Conservation (phyloP, 1,140 invertebrate species). For the Megalonaias nervosa region DNA sequence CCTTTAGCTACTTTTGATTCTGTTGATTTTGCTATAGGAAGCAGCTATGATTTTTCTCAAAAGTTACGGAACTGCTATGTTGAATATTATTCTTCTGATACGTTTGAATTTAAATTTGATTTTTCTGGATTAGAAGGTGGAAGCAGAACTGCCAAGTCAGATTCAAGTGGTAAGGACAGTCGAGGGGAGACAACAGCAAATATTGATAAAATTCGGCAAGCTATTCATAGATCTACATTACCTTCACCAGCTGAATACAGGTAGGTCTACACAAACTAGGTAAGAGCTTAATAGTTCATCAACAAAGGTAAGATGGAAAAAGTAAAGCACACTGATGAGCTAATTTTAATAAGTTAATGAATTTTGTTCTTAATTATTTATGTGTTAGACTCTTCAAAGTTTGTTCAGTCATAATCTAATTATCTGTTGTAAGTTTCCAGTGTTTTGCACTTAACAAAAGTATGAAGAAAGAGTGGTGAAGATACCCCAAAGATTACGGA, state of each 20-base stretch:
- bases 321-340: too few relatives aligned
- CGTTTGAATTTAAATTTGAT: constrained; percentile 59
- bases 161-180: constrained; percentile 27
- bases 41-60: constrained; percentile 40
- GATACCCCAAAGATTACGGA: too few relatives aligned
- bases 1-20: constrained; percentile 56
- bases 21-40: constrained; percentile 48
- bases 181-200: constrained; percentile 19
- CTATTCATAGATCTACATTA: constrained; percentile 13
- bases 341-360: too few relatives aligned
- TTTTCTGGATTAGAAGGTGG: constrained; percentile 55
- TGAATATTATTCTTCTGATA: constrained; percentile 45
- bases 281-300: too few relatives aligned
- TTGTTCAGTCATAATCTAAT: too few relatives aligned
- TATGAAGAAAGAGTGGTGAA: too few relatives aligned
- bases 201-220: constrained; percentile 32
- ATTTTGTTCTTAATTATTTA: too few relatives aligned
- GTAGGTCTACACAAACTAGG: not conserved
- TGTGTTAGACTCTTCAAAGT: too few relatives aligned
- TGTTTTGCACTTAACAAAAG: too few relatives aligned
- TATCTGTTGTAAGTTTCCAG: too few relatives aligned
- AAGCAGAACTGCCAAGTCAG: constrained; percentile 21
- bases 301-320: too few relatives aligned
- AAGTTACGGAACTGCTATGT: constrained; percentile 30
- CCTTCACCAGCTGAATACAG: constrained; percentile 1